A percentile compares a stretch with the other conserved stretches of the same genome.
These are phyloP conservation scores for Araneus ventricosus DNA, from an alignment of 1,140 invertebrate genomes.

Conservation along the genomic window DNA sequence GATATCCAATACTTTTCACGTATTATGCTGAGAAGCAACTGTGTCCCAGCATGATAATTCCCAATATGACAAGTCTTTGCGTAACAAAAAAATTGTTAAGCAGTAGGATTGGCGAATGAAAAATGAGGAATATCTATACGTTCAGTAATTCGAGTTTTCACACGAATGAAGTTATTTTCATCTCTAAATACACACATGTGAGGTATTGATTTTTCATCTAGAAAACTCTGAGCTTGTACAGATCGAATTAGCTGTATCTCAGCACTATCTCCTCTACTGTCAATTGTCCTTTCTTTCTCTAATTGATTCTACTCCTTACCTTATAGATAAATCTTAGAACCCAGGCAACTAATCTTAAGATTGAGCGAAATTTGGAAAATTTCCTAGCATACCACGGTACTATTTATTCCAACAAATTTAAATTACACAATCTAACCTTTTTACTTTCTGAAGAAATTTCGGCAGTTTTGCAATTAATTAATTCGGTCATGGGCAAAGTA, in stretches of 20 bases:
- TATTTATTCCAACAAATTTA: not conserved
- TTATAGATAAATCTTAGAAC: not conserved
- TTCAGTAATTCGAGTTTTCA: not conserved
- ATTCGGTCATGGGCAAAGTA: too few relatives aligned
- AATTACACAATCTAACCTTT: not conserved
- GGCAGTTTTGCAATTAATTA: too few relatives aligned
- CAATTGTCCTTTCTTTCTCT: not conserved
- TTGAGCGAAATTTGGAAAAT: not conserved
- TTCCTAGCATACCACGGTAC: not conserved
- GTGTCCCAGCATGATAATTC: not conserved
- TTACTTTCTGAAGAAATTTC: not conserved
- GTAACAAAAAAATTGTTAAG: not conserved
- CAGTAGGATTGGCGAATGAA: not conserved
- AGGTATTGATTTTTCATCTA: not conserved
- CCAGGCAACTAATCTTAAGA: not conserved
- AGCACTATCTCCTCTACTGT: not conserved
- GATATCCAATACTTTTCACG: not conserved
- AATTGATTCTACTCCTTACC: not conserved
- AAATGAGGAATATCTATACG: not conserved
- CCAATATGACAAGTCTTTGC: not conserved
- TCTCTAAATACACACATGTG: not conserved
- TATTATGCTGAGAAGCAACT: not conserved
- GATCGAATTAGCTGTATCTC: not conserved
- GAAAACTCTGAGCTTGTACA: not conserved
- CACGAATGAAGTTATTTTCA: not conserved